Conservation (phyloP, 2,888 invertebrate genomes). For the Ectropis crepuscularia region DNA sequence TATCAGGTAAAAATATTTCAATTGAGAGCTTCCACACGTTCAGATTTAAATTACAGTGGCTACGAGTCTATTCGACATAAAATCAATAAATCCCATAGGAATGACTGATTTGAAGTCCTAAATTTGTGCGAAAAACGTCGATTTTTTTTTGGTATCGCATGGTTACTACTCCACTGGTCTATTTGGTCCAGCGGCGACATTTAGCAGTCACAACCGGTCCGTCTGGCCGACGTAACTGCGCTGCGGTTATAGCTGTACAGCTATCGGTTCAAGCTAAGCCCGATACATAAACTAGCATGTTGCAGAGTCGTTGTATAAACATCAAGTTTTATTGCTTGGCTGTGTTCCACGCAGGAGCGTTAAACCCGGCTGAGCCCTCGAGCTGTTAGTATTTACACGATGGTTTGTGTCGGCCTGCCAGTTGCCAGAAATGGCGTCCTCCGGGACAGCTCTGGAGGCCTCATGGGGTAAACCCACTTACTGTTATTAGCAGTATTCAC, state of each 20-base stretch:
- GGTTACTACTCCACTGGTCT: constrained; percentile 37
- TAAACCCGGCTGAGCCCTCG: constrained; percentile 70
- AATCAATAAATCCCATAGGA: no score
- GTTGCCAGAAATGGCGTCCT: constrained; percentile 40
- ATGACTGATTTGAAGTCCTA: no score
- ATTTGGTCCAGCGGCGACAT: constrained; percentile 39
- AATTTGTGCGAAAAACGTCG: no score
- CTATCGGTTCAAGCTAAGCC: constrained; percentile 58
- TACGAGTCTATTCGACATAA: constrained; percentile 11
- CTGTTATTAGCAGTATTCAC: constrained; percentile 1
- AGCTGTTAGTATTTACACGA: constrained; percentile 72
- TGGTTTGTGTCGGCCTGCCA: constrained; percentile 62
- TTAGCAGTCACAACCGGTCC: constrained; percentile 15
- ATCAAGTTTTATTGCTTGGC: constrained; percentile 84
- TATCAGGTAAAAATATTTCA: constrained; percentile 57
- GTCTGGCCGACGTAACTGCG: constrained; percentile 42
- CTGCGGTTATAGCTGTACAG: constrained; percentile 46
- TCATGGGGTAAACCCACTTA: constrained; percentile 12
- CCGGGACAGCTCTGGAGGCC: constrained; percentile 12
- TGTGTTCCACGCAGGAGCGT: constrained; percentile 80
- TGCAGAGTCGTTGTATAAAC: constrained; percentile 77
- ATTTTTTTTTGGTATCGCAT: no score
- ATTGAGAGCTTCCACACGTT: constrained; percentile 54
- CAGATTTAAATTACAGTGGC: constrained; percentile 47
- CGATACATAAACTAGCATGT: constrained; percentile 69